A percentile compares a stretch with the other conserved stretches of the same genome.
Evolutionary conservation across 2,888 invertebrate genomes (phyloP).

Genomic region (Harpagoxenus sublaevis): DNA sequence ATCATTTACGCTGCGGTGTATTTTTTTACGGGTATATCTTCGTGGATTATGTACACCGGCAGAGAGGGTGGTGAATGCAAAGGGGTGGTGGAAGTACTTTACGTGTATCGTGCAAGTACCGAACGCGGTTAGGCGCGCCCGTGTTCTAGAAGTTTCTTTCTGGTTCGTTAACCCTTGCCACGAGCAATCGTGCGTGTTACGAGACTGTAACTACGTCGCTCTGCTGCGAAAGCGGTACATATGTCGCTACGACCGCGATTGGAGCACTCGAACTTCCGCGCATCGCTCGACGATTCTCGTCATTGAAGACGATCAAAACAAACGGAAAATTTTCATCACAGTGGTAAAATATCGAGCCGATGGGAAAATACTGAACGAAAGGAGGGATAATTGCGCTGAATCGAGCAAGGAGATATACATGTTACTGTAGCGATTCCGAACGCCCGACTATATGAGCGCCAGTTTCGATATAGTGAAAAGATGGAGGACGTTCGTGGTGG

Average conservation of each 20-base stretch:
- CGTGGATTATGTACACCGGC: neutral
- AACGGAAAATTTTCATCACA: neutral
- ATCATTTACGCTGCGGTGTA: constrained; percentile 7
- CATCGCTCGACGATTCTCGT: neutral
- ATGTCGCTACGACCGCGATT: constrained; percentile 19
- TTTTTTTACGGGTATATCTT: constrained; percentile 26
- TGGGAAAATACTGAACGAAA: neutral
- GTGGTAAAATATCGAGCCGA: neutral
- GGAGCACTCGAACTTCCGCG: constrained; percentile 27
- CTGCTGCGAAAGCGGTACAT: constrained; percentile 4
- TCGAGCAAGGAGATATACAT: neutral
- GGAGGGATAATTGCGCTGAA: neutral
- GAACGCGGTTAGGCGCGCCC: constrained; percentile 41
- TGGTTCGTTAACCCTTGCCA: constrained; percentile 49
- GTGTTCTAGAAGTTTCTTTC: constrained; percentile 53
- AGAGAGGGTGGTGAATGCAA: neutral
- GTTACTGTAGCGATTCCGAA: neutral
- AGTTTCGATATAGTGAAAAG: constrained; percentile 52
- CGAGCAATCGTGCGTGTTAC: constrained; percentile 53
- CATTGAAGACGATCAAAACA: neutral
- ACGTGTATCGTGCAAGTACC: constrained; percentile 46
- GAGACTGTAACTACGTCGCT: constrained; percentile 39
- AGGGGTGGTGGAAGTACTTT: constrained; percentile 7
- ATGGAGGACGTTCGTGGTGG: constrained; percentile 50
- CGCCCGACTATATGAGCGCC: constrained; percentile 51